Base-by-base conservation (phyloP, 2,113 vertebrate genomes). In the Nipponia nippon region DNA sequence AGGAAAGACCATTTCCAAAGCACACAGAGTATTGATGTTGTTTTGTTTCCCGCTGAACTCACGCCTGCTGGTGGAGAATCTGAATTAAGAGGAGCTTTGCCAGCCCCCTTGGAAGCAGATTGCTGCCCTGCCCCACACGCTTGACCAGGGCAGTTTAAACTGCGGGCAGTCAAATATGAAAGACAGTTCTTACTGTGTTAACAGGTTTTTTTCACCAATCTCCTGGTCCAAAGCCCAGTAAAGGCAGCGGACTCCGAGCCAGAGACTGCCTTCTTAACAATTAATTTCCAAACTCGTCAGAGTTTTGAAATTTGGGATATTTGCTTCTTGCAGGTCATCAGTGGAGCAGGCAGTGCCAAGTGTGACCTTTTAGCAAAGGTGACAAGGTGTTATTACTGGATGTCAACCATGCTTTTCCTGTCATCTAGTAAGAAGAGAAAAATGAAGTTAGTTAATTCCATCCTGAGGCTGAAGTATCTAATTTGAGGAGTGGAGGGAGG, bases 1-100 rank as follows among this genome's bases (percentile, higher is more conserved):
- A 71, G 50, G 46, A 58, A 65, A 4, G 53, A 40, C 32, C 42
- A 4, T 82, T 72, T 50, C 65, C 69, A 55, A 25, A 40, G 47
- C 77, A 34, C 0, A 0, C n/a, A 1, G 58, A 44, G 47, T 7
- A 4, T 12, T 8, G 16, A 3, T 34, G 40, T 5, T 36, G 42
- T 8, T 47, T 32, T 52, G 11, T 22, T 88, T 67, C 75, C 80
- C 0, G 15, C 65, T 61, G 89, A 76, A 62, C 9, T 76, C 6
- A 1, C 13, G 20, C 59, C 66, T 40, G 52, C 34, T 27, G 49
- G 34, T 34, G 58, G 22, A 23, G 72, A 26, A 44, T 6, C 11
- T 21, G 80, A 34, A 40, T 11, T 5, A 8, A 22, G 38, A 46
- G 80, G 52, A 56, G 52, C 30, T 55, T 32, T 71, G 52, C 44